phyloP scores from a whole-genome alignment of 37 sponge, comb jelly and placozoan genomes.

The Aplysina aerophoba region DNA sequence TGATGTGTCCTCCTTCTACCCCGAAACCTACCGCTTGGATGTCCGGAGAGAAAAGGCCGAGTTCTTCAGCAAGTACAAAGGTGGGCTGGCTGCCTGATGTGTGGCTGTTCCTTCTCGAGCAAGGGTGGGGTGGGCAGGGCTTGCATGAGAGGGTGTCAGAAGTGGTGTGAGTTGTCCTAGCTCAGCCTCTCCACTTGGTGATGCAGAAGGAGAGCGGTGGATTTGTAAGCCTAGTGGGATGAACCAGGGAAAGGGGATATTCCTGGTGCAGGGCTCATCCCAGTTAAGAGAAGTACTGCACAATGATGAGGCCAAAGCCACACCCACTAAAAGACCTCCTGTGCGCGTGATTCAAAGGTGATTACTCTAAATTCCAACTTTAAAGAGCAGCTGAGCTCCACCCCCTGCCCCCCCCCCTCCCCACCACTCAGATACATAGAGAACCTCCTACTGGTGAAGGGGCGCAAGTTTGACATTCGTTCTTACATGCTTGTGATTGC shows the following conservation, averaged over 20 bases:
- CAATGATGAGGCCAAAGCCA: conserved; percentile 26
- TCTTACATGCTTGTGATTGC: conserved; percentile 86
- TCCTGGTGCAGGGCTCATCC: conserved; percentile 66
- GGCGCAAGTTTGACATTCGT: conserved; percentile 94
- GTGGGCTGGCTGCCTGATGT: conserved; percentile 13
- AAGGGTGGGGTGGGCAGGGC: not conserved
- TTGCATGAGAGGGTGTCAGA: not conserved
- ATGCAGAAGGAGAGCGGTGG: conserved; percentile 79
- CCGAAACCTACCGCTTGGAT: conserved; percentile 81
- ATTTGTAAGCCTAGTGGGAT: conserved; percentile 93
- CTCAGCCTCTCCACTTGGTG: not conserved
- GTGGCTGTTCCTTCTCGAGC: no score
- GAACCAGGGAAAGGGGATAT: conserved; percentile 97
- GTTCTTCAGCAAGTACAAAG: conserved; percentile 55
- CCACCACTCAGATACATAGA: conserved; percentile 67
- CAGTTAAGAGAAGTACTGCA: conserved; percentile 58
- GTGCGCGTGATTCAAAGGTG: conserved; percentile 76
- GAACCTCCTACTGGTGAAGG: conserved; percentile 78
- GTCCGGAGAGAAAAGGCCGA: conserved; percentile 60
- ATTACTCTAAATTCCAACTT: not conserved
- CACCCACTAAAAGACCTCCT: conserved; percentile 39
- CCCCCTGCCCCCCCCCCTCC: not conserved
- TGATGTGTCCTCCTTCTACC: conserved; percentile 54
- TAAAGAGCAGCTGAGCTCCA: not conserved
- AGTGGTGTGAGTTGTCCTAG: not conserved